Percentiles rank a stretch among this genome's conserved stretches.
Conservation (phyloP, 2,888 invertebrate species). For the Augochlorella aurata region DNA sequence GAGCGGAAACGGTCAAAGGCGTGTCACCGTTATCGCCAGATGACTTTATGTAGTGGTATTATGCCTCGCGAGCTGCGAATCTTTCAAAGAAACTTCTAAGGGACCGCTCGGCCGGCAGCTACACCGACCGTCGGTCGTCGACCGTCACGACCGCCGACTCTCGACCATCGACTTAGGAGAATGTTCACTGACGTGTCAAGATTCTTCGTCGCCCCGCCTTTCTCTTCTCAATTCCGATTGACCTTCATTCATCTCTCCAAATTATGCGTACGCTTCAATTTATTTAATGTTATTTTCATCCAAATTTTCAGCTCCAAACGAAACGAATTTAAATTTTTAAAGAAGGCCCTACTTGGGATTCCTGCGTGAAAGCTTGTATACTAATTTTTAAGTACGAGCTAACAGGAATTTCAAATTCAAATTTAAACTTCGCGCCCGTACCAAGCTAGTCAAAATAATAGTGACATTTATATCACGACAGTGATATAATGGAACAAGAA, state of each 20-base stretch:
- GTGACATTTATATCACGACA: background rate
- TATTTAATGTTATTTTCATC: constrained; percentile 19
- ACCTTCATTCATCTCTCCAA: constrained; percentile 40
- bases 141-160: constrained; percentile 47
- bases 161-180: constrained; percentile 54
- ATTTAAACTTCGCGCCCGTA: background rate
- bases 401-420: background rate
- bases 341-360: no score
- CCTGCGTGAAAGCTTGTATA: no score
- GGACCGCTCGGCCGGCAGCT: constrained; percentile 69
- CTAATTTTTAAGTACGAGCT: no score
- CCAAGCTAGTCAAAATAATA: background rate
- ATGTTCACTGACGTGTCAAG: constrained; percentile 55
- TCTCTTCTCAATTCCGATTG: constrained; percentile 46
- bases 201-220: constrained; percentile 51
- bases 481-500: background rate
- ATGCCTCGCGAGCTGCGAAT: constrained; percentile 71
- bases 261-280: constrained; percentile 27
- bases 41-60: constrained; percentile 70
- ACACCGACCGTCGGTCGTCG: constrained; percentile 50
- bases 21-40: constrained; percentile 73
- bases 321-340: background rate
- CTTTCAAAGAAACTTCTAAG: constrained; percentile 76
- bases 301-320: background rate
- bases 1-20: constrained; percentile 70